phyloP scores from a whole-genome alignment of 1,140 invertebrate species.

The Bombus pascuorum region DNA sequence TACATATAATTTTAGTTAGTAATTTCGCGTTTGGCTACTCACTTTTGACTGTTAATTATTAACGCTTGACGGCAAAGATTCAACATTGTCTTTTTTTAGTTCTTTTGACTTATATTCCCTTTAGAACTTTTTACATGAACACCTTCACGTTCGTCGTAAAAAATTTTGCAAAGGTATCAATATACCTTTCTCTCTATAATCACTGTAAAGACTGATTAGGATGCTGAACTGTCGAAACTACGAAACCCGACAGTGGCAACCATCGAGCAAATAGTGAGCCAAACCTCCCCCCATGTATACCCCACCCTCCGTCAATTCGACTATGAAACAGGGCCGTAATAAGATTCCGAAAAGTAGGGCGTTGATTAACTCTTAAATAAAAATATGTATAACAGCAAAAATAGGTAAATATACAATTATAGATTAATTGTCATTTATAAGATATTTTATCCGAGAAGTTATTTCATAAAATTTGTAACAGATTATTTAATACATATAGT shows the following conservation, averaged over 20 bases:
- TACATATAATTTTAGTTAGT: neutral
- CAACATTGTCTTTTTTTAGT: slow-evolving; percentile 61
- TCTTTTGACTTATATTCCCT: slow-evolving; percentile 5
- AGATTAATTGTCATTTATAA: neutral
- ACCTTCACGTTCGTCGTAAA: neutral
- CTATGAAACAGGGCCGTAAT: slow-evolving; percentile 49
- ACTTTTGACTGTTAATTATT: slow-evolving; percentile 72
- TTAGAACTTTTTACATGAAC: slow-evolving; percentile 15
- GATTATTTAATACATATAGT: neutral
- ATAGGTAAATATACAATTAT: neutral
- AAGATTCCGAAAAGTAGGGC: neutral
- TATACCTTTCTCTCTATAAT: neutral
- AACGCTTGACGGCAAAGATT: slow-evolving; percentile 70
- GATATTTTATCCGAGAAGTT: neutral
- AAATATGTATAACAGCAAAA: neutral
- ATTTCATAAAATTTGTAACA: neutral
- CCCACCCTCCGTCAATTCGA: slow-evolving; percentile 54
- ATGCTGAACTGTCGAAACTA: slow-evolving; percentile 51
- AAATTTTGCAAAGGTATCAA: neutral
- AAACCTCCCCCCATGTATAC: slow-evolving; percentile 43
- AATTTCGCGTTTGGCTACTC: slow-evolving; percentile 54
- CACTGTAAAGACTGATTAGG: neutral
- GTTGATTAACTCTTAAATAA: neutral
- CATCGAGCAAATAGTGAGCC: slow-evolving; percentile 55
- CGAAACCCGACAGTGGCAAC: slow-evolving; percentile 49